Percentiles rank a stretch among this genome's conserved stretches.
These are phyloP conservation scores for Eremobia ochroleuca DNA, from an alignment of 2,888 invertebrate genomes.

Conservation along the genomic window DNA sequence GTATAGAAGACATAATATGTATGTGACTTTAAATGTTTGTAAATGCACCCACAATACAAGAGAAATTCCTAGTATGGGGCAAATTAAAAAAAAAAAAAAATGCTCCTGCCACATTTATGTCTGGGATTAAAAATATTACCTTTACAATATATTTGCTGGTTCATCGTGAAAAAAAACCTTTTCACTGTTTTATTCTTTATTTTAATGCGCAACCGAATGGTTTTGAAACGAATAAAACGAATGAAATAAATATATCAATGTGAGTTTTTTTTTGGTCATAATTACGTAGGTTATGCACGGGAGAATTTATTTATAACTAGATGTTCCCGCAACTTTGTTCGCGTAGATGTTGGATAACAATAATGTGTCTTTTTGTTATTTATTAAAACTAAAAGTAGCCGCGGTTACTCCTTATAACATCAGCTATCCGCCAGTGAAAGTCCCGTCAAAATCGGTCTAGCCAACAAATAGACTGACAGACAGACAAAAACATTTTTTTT, in stretches of 20 bases:
- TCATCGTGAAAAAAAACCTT: not conserved
- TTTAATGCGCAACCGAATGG: not conserved
- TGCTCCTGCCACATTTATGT: too few relatives aligned
- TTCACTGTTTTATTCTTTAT: not conserved
- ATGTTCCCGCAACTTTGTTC: not conserved
- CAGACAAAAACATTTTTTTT: not conserved
- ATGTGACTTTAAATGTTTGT: too few relatives aligned
- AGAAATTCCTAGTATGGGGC: too few relatives aligned
- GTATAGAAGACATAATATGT: too few relatives aligned
- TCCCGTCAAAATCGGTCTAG: not conserved
- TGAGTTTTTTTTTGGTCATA: not conserved
- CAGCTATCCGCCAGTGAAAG: not conserved
- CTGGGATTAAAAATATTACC: too few relatives aligned
- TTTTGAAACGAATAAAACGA: not conserved
- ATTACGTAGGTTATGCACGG: not conserved
- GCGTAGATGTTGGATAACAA: not conserved
- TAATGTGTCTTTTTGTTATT: not conserved
- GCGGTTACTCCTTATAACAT: not conserved
- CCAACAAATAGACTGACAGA: not conserved
- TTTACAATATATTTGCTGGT: not conserved
- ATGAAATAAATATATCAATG: not conserved
- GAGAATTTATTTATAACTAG: constrained; percentile 1
- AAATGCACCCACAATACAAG: too few relatives aligned
- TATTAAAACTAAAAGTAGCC: not conserved
- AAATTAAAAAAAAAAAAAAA: too few relatives aligned